phyloP scores from a whole-genome alignment of 2,797 vertebrate genomes.

The Graptemys geographica region DNA sequence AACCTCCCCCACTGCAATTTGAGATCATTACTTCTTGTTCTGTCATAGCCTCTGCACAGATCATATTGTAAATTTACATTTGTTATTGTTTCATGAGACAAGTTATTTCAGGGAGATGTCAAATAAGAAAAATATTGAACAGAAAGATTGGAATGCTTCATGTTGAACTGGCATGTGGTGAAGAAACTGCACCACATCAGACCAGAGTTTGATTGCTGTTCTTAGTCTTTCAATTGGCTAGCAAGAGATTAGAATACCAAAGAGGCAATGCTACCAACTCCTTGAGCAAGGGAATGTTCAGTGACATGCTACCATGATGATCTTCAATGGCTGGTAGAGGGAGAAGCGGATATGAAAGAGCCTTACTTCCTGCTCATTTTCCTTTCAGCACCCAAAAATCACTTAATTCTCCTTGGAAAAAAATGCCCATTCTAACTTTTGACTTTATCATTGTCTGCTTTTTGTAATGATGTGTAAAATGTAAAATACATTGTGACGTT shows the following conservation, averaged over 20 bases:
- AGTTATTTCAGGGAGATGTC: background rate
- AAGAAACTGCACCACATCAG: background rate
- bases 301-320: background rate
- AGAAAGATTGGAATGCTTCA: background rate
- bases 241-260: background rate
- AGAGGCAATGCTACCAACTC: background rate
- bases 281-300: background rate
- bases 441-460: background rate
- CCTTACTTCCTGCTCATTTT: background rate
- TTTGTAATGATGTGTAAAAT: background rate
- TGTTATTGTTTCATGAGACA: background rate
- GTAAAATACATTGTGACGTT: background rate
- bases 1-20: too few species aligned
- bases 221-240: background rate
- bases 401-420: background rate
- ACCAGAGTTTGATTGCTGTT: background rate
- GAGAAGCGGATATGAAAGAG: background rate
- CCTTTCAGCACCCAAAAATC: background rate
- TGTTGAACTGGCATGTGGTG: background rate
- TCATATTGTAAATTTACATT: background rate
- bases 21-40: too few species aligned
- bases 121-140: background rate
- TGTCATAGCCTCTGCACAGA: background rate
- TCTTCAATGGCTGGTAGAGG: background rate
- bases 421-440: background rate